Evolutionary conservation across 2,888 invertebrate genomes (phyloP).

Genomic region (Caenorhabditis afra): DNA sequence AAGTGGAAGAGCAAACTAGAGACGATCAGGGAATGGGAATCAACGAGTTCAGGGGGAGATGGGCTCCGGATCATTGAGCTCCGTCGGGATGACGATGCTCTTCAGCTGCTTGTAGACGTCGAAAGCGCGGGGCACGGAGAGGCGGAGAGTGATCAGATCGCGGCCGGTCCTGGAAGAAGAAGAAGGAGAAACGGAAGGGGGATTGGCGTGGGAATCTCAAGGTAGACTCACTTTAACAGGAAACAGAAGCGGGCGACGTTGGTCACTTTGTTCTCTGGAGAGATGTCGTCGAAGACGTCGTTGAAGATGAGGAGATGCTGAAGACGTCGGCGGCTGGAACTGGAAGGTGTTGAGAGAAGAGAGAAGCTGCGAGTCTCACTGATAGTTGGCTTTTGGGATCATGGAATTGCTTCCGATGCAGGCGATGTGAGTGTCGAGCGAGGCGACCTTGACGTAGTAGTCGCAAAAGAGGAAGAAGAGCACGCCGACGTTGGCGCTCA

Average conservation of each 20-base stretch:
- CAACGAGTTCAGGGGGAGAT: too few relatives aligned
- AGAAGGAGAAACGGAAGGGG: slow-evolving; percentile 9
- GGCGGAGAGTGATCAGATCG: not conserved
- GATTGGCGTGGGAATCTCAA: slow-evolving; percentile 4
- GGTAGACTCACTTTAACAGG: slow-evolving; percentile 22
- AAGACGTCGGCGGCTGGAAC: not conserved
- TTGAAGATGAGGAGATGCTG: not conserved
- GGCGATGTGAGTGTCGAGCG: not conserved
- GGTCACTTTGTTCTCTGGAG: slow-evolving; percentile 7
- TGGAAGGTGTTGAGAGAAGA: not conserved
- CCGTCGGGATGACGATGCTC: too few relatives aligned
- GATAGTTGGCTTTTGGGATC: not conserved
- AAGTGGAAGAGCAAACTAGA: not conserved
- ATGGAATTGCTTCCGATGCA: not conserved
- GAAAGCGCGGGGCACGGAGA: too few relatives aligned
- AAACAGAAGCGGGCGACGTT: slow-evolving; percentile 7
- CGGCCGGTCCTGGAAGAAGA: too few relatives aligned
- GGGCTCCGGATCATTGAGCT: too few relatives aligned
- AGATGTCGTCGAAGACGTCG: slow-evolving; percentile 20
- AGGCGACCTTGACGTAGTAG: not conserved
- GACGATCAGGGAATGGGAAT: too few relatives aligned
- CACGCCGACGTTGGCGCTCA: not conserved
- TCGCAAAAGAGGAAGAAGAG: not conserved
- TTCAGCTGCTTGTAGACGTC: too few relatives aligned
- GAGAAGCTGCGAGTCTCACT: too few relatives aligned